These are phyloP conservation scores for Tinamus guttatus DNA, from an alignment of 2,113 vertebrate genomes.

Conservation along the genomic window DNA sequence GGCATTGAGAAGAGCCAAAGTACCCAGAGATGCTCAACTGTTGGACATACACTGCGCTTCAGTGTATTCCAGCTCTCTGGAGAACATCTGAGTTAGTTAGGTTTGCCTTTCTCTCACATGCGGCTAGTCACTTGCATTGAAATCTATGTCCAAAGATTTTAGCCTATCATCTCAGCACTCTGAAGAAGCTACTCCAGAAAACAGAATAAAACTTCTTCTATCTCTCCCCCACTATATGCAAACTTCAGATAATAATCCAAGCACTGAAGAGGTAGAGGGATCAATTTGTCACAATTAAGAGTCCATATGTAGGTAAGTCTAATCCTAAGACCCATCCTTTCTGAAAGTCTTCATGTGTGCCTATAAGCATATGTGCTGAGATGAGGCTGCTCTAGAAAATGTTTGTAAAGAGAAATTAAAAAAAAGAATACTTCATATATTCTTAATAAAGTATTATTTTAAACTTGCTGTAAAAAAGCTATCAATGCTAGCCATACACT, in stretches of 20 bases:
- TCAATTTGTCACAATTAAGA: slow-evolving; percentile 54
- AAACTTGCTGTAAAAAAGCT: neutral
- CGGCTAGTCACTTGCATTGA: slow-evolving; percentile 46
- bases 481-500: neutral
- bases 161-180: slow-evolving; percentile 6
- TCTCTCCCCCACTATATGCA: neutral
- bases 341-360: neutral
- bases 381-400: neutral
- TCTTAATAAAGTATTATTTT: slow-evolving; percentile 22
- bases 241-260: slow-evolving; percentile 58
- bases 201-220: neutral
- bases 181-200: slow-evolving; percentile 44
- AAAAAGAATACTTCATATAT: neutral
- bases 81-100: neutral
- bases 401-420: neutral
- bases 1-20: neutral
- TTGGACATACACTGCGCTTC: slow-evolving; percentile 7
- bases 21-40: neutral
- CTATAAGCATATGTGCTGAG: neutral
- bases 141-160: slow-evolving; percentile 23
- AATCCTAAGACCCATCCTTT: neutral
- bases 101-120: slow-evolving; percentile 26
- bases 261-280: slow-evolving; percentile 30
- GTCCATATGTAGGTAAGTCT: neutral
- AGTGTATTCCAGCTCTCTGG: neutral